phyloP scores from a whole-genome alignment of 2,797 vertebrate species.

The Masticophis lateralis region DNA sequence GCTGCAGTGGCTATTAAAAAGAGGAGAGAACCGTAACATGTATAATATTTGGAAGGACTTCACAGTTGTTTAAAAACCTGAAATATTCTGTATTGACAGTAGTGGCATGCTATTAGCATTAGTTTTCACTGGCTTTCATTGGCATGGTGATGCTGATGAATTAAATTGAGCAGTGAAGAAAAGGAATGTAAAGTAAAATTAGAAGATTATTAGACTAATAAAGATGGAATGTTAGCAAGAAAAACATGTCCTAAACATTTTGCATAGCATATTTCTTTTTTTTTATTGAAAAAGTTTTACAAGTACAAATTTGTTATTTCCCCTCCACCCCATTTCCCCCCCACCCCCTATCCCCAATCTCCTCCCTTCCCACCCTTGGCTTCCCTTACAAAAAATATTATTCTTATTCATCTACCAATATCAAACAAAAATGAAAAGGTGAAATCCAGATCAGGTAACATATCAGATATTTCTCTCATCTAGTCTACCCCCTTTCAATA shows the following conservation, averaged over 20 bases:
- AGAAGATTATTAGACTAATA: background rate
- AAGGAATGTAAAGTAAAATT: background rate
- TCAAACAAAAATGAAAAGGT: too few relatives aligned
- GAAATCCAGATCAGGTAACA: too few relatives aligned
- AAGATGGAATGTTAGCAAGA: background rate
- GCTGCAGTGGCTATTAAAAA: background rate
- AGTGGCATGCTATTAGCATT: background rate
- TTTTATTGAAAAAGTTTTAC: too few relatives aligned
- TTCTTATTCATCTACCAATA: too few relatives aligned
- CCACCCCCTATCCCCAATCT: too few relatives aligned
- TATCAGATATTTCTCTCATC: too few relatives aligned
- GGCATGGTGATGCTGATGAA: background rate
- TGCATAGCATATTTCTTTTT: background rate
- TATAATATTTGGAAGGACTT: background rate
- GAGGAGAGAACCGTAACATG: background rate
- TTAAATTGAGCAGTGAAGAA: background rate
- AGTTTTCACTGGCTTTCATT: background rate
- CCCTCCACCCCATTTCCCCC: too few relatives aligned
- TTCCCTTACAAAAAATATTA: too few relatives aligned
- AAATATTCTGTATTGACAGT: background rate
- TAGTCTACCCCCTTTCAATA: too few relatives aligned
- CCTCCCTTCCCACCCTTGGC: too few relatives aligned
- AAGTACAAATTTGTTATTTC: too few relatives aligned
- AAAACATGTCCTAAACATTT: constrained; percentile 7
- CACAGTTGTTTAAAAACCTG: background rate